Conservation (phyloP, 2,797 vertebrate species). For the Tokudaia tokunoshimensis region DNA sequence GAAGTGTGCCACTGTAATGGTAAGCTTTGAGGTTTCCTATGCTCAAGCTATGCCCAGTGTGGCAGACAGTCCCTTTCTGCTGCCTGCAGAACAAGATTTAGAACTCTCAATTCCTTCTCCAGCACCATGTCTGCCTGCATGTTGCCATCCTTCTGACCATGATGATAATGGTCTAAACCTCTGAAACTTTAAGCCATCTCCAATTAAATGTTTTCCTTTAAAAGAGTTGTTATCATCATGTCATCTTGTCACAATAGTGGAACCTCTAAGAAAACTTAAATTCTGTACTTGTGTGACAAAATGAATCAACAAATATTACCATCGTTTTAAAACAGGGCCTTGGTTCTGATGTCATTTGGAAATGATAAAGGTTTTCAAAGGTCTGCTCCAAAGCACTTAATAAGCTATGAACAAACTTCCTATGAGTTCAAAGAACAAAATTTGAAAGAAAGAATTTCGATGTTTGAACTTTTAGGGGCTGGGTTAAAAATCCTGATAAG, state of each 20-base stretch:
- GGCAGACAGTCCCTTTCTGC: not conserved
- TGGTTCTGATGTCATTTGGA: not conserved
- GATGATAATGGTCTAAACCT: not conserved
- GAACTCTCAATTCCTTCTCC: not conserved
- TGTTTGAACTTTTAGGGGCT: not conserved
- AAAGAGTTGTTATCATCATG: not conserved
- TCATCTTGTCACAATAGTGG: not conserved
- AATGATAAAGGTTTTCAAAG: not conserved
- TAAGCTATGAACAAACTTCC: not conserved
- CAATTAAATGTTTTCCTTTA: not conserved
- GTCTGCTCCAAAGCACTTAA: not conserved
- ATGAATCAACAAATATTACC: not conserved
- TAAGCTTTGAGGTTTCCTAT: not conserved
- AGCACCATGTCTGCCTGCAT: not conserved
- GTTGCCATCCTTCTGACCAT: not conserved
- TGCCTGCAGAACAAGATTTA: not conserved
- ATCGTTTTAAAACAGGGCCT: not conserved
- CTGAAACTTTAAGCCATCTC: not conserved
- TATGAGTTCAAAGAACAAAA: not conserved
- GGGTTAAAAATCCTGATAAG: not conserved
- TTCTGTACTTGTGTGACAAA: not conserved
- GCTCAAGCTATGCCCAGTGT: not conserved
- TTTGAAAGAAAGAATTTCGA: not conserved
- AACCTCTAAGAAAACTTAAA: not conserved
- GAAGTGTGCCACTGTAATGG: not conserved